Conservation (phyloP, 2,888 invertebrate species). For the Drosophila mettleri region DNA sequence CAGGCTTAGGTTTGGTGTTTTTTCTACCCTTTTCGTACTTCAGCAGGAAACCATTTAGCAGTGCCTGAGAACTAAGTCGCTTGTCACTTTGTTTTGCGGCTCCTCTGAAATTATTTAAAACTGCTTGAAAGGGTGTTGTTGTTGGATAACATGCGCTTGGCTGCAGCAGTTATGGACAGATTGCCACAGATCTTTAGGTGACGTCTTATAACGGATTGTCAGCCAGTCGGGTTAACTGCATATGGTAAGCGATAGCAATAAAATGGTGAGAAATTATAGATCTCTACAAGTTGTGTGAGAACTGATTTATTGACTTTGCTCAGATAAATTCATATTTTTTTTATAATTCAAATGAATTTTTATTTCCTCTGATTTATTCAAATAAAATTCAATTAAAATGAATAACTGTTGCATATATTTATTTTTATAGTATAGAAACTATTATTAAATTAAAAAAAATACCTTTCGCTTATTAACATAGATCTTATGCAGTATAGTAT, state of each 20-base stretch:
- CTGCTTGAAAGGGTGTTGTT: slow-evolving; percentile 62
- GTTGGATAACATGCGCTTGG: slow-evolving; percentile 61
- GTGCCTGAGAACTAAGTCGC: slow-evolving; percentile 74
- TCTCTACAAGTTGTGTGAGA: neutral
- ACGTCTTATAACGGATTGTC: slow-evolving; percentile 33
- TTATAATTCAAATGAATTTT: too few relatives aligned
- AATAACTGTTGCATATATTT: too few relatives aligned
- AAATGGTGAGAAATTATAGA: slow-evolving; percentile 2
- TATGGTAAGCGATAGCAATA: slow-evolving; percentile 39
- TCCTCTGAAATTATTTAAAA: slow-evolving; percentile 53
- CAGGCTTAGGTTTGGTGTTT: neutral
- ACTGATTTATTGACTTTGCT: neutral
- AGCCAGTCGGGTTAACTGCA: slow-evolving; percentile 28
- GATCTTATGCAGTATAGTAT: neutral
- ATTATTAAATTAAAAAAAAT: too few relatives aligned
- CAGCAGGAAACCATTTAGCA: slow-evolving; percentile 78
- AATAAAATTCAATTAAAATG: too few relatives aligned
- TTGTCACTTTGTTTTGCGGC: slow-evolving; percentile 63
- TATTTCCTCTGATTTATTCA: too few relatives aligned
- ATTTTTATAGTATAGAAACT: too few relatives aligned
- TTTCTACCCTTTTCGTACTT: slow-evolving; percentile 10
- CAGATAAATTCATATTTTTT: too few relatives aligned
- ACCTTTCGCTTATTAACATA: too few relatives aligned
- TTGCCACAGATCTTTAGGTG: slow-evolving; percentile 58
- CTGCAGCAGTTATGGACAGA: slow-evolving; percentile 71